Evolutionary conservation across 2,797 vertebrate genomes (phyloP).

Genomic region (Leptoclinus maculatus): DNA sequence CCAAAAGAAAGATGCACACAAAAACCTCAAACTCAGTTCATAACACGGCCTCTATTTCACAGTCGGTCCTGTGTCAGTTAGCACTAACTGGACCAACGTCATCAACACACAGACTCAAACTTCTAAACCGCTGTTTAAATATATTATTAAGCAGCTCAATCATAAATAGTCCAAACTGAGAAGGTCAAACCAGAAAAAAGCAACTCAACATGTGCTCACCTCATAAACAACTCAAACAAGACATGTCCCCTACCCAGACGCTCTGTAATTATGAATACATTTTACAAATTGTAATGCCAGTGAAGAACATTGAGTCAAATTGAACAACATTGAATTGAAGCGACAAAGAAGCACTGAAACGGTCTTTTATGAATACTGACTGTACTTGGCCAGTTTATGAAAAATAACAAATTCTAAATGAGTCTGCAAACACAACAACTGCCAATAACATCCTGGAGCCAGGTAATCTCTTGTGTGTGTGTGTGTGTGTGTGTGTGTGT

Average conservation of each 20-base stretch:
- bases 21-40: background rate
- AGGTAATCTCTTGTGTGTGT: background rate
- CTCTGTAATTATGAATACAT: background rate
- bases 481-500: constrained; percentile 21
- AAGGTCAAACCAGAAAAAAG: background rate
- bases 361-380: background rate
- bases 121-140: background rate
- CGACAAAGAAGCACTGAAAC: background rate
- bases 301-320: background rate
- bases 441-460: constrained; percentile 25
- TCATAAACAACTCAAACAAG: background rate
- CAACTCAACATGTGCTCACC: background rate
- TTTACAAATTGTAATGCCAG: background rate
- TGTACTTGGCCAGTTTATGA: constrained; percentile 13
- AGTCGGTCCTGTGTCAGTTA: background rate
- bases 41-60: background rate
- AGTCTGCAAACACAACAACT: constrained; percentile 22
- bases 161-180: background rate
- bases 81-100: background rate
- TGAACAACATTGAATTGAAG: background rate
- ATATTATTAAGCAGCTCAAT: background rate
- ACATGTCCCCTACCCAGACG: too few relatives aligned
- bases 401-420: constrained; percentile 9
- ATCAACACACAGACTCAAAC: background rate
- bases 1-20: background rate